Evolutionary conservation across 2,113 vertebrate genomes (phyloP).

Genomic region (Nycticebus coucang): DNA sequence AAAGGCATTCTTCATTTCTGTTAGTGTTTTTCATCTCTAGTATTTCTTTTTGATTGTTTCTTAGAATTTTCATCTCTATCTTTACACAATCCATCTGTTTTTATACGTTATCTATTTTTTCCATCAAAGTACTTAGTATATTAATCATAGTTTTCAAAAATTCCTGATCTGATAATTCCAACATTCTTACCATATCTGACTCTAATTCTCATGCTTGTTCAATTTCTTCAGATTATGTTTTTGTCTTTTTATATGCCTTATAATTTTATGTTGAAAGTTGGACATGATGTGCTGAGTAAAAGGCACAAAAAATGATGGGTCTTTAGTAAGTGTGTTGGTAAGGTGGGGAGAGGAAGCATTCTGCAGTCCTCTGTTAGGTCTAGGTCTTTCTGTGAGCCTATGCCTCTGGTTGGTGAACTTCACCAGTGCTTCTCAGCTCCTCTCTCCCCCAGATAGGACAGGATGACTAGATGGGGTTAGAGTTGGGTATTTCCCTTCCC

Average conservation of each 20-base stretch:
- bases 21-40: background rate
- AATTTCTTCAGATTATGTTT: background rate
- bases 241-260: background rate
- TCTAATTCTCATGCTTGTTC: background rate
- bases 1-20: background rate
- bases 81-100: background rate
- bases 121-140: background rate
- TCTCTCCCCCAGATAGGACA: background rate
- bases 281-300: background rate
- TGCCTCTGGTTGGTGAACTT: background rate
- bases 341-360: background rate
- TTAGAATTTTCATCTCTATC: background rate
- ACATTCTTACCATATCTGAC: background rate
- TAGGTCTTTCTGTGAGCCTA: background rate
- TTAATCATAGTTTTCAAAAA: background rate
- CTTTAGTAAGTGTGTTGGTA: background rate
- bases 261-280: background rate
- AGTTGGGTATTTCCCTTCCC: background rate
- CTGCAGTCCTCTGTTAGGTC: background rate
- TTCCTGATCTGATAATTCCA: background rate
- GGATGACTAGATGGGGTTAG: background rate
- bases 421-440: background rate
- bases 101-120: background rate
- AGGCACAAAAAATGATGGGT: accelerated
- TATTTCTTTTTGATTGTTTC: background rate